Percentiles rank a stretch among this genome's conserved stretches.
These are phyloP conservation scores for Sandelia bainsii DNA, from an alignment of 2,797 vertebrate genomes.

Conservation along the genomic window DNA sequence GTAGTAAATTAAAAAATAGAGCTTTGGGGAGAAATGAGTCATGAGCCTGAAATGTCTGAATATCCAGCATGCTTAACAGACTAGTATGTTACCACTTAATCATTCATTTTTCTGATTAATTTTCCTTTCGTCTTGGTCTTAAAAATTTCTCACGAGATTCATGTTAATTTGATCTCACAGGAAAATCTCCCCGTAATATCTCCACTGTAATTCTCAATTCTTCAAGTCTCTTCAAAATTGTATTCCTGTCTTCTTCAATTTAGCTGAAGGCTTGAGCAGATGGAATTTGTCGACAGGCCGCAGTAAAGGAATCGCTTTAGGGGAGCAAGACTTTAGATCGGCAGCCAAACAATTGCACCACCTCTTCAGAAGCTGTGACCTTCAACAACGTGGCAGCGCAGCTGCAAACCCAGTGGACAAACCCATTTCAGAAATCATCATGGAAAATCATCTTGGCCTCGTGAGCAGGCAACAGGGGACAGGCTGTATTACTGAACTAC, in stretches of 20 bases:
- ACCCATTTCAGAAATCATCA: slow-evolving; percentile 66
- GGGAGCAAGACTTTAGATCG: slow-evolving; percentile 49
- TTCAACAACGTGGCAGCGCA: slow-evolving; percentile 38
- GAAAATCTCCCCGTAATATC: slow-evolving; percentile 48
- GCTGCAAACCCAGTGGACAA: slow-evolving; percentile 57
- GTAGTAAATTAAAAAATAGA: slow-evolving; percentile 34
- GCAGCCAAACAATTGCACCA: slow-evolving; percentile 54
- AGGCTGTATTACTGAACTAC: slow-evolving; percentile 63
- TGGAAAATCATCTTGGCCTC: slow-evolving; percentile 56
- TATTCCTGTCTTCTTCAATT: slow-evolving; percentile 56
- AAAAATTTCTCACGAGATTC: slow-evolving; percentile 47
- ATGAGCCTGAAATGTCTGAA: slow-evolving; percentile 14
- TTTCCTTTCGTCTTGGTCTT: slow-evolving; percentile 49
- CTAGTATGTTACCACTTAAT: slow-evolving; percentile 40
- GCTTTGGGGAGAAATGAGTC: slow-evolving; percentile 34
- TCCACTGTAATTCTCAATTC: slow-evolving; percentile 54
- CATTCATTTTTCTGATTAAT: slow-evolving; percentile 66
- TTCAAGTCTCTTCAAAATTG: slow-evolving; percentile 54
- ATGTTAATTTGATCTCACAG: slow-evolving; percentile 63
- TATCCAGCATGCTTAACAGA: slow-evolving; percentile 37
- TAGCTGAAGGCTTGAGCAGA: slow-evolving; percentile 59
- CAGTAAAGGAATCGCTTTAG: slow-evolving; percentile 35
- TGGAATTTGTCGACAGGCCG: slow-evolving; percentile 35
- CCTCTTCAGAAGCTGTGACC: slow-evolving; percentile 53
- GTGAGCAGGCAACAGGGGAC: slow-evolving; percentile 32